Evolutionary conservation across 2,113 vertebrate species (phyloP).

Genomic region (Corvus cornix): DNA sequence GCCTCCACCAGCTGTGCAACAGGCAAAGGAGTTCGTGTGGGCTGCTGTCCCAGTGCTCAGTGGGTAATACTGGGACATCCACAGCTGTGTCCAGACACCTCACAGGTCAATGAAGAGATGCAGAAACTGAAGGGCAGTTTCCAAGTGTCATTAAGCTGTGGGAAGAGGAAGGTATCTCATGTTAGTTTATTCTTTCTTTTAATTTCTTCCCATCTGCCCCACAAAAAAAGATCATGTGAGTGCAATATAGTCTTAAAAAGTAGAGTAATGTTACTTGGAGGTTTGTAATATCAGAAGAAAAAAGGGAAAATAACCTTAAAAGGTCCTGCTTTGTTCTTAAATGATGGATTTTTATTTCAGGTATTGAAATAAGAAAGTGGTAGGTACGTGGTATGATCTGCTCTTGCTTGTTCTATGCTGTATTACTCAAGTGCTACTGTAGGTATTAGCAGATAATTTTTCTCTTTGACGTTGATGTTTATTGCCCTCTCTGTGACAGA

Average conservation of each 20-base stretch:
- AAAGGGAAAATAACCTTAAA: not conserved
- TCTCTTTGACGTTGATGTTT: not conserved
- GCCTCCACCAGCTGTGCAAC: not conserved
- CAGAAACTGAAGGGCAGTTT: not conserved
- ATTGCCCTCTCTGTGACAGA: not conserved
- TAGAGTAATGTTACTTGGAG: not conserved
- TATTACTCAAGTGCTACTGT: not conserved
- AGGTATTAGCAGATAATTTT: not conserved
- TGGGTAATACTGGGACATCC: not conserved
- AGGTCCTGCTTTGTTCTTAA: not conserved
- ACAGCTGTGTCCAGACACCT: not conserved
- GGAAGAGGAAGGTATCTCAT: not conserved
- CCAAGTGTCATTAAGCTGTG: not conserved
- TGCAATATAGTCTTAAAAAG: not conserved
- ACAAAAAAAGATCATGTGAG: not conserved
- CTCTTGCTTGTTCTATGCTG: not conserved
- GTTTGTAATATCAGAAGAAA: not conserved
- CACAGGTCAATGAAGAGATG: not conserved
- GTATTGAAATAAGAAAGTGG: not conserved
- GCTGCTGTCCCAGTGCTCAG: not conserved
- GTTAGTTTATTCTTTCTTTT: not conserved
- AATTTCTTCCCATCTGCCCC: not conserved
- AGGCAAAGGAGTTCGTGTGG: not conserved
- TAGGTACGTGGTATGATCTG: not conserved
- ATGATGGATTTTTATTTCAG: not conserved